Evolutionary conservation across 2,797 vertebrate species (phyloP).

Genomic region (Scolopax rusticola): DNA sequence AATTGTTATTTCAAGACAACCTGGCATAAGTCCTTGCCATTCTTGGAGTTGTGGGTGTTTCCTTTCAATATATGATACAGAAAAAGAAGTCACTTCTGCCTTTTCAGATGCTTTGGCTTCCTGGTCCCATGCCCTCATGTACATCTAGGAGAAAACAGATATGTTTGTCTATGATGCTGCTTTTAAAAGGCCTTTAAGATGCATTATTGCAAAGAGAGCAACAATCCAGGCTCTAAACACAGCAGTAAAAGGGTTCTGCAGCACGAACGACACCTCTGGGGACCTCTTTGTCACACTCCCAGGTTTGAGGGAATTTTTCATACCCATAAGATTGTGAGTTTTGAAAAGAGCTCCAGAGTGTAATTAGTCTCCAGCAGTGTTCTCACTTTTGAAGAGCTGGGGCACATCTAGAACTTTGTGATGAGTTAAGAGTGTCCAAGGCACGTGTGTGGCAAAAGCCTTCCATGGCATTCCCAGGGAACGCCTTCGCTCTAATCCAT

Average conservation of each 20-base stretch:
- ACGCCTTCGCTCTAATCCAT: background rate
- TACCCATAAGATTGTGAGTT: background rate
- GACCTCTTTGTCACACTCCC: background rate
- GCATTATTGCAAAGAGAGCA: background rate
- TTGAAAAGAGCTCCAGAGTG: background rate
- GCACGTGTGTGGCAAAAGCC: background rate
- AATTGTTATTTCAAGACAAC: background rate
- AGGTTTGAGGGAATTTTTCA: background rate
- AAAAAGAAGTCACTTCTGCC: background rate
- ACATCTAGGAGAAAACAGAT: conserved; percentile 32
- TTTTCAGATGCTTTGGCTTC: conserved; percentile 31
- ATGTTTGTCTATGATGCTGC: background rate
- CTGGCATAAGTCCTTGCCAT: background rate
- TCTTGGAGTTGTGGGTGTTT: background rate
- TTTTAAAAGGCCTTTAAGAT: background rate
- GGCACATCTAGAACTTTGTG: background rate
- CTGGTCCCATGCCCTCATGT: background rate
- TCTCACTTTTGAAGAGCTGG: background rate
- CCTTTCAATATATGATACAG: background rate
- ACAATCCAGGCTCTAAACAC: background rate
- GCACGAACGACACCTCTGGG: no score
- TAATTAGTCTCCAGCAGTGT: background rate
- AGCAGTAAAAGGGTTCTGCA: background rate
- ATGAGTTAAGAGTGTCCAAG: background rate
- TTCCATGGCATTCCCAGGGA: background rate